Evolutionary conservation across 2,888 invertebrate genomes (phyloP).

Genomic region (Biston betularia): DNA sequence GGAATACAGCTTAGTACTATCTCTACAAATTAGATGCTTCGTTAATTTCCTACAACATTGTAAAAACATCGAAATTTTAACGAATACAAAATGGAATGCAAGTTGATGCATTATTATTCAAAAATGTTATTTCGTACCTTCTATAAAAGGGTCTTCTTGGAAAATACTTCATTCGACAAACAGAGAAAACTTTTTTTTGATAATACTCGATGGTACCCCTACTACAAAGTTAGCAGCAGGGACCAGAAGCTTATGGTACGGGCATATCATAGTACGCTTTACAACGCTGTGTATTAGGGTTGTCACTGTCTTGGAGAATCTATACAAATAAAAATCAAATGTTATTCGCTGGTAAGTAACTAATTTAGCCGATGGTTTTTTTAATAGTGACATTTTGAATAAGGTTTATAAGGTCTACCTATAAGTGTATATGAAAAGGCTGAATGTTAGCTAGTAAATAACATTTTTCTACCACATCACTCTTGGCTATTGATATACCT

Average conservation of each 20-base stretch:
- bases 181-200: neutral
- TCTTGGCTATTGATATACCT: too few species aligned
- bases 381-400: too few species aligned
- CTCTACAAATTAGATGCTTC: neutral
- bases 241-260: neutral
- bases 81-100: slow-evolving; percentile 8
- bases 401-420: too few species aligned
- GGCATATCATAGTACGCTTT: slow-evolving; percentile 1
- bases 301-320: neutral
- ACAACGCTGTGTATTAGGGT: neutral
- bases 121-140: neutral
- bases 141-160: neutral
- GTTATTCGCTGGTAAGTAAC: too few species aligned
- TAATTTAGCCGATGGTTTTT: too few species aligned
- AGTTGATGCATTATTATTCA: neutral
- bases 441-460: too few species aligned
- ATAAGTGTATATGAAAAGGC: too few species aligned
- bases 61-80: slow-evolving; percentile 11
- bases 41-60: neutral
- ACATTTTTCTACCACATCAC: too few species aligned
- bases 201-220: neutral
- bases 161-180: slow-evolving; percentile 2
- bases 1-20: neutral
- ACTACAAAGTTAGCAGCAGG: neutral
- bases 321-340: too few species aligned